Evolutionary conservation across 2,888 invertebrate genomes (phyloP).

Genomic region (Ophion costatus): DNA sequence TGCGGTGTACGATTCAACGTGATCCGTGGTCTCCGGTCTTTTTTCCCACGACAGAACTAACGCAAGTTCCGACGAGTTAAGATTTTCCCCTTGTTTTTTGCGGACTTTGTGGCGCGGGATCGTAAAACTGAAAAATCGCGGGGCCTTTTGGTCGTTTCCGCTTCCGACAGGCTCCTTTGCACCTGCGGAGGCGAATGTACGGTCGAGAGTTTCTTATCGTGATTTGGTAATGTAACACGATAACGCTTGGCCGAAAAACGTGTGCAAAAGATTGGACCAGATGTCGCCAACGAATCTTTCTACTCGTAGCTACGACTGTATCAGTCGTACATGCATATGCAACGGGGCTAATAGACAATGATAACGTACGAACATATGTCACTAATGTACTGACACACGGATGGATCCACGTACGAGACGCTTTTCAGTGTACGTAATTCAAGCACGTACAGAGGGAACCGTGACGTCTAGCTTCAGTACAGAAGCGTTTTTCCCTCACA

Average conservation of each 20-base stretch:
- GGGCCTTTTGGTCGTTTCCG: neutral
- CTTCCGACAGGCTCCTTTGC: neutral
- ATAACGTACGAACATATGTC: slow-evolving; percentile 66
- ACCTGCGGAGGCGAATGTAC: neutral
- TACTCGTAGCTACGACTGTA: slow-evolving; percentile 39
- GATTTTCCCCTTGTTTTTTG: neutral
- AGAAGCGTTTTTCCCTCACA: too few relatives aligned
- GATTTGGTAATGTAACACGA: slow-evolving; percentile 28
- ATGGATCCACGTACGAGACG: neutral
- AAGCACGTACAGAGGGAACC: too few relatives aligned
- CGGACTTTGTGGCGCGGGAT: too few relatives aligned
- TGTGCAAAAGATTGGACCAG: slow-evolving; percentile 33
- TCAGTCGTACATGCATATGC: slow-evolving; percentile 67
- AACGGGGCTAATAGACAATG: slow-evolving; percentile 73
- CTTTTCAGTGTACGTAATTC: neutral
- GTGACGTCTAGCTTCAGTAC: too few relatives aligned
- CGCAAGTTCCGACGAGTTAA: neutral
- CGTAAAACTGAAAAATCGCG: neutral
- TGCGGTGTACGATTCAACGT: slow-evolving; percentile 38
- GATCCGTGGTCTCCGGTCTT: slow-evolving; percentile 19
- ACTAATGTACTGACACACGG: neutral
- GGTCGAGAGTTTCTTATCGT: slow-evolving; percentile 21
- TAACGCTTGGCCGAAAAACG: slow-evolving; percentile 14
- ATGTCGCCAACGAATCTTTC: slow-evolving; percentile 42
- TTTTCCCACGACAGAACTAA: neutral